Percentiles rank a stretch among this genome's conserved stretches.
Evolutionary conservation across 2,888 invertebrate genomes (phyloP).

Genomic region (Catocala sponsa): DNA sequence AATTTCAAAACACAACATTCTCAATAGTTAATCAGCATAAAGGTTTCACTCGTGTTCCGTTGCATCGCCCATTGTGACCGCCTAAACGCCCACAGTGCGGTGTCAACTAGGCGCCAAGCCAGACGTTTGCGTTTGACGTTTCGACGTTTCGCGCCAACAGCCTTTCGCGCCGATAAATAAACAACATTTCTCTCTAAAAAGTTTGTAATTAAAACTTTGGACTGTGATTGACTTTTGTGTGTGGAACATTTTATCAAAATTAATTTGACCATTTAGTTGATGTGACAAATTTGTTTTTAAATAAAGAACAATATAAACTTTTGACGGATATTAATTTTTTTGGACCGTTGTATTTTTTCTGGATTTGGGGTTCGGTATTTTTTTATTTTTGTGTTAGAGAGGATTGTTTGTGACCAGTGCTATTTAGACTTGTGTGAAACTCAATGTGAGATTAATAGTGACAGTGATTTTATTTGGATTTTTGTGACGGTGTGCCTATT

Average conservation of each 20-base stretch:
- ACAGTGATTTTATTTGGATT: constrained; percentile 16
- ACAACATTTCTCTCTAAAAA: constrained; percentile 23
- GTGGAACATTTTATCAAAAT: background rate
- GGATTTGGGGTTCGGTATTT: background rate
- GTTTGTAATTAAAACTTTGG: constrained; percentile 19
- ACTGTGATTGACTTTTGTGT: constrained; percentile 13
- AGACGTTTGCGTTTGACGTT: constrained; percentile 59
- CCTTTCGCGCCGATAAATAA: constrained; percentile 43
- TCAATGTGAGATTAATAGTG: background rate
- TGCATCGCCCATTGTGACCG: constrained; percentile 44
- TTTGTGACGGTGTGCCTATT: constrained; percentile 1
- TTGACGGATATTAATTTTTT: constrained; percentile 4
- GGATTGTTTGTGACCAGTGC: constrained; percentile 13
- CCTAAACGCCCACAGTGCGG: constrained; percentile 55
- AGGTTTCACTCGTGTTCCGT: constrained; percentile 18
- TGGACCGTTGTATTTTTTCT: background rate
- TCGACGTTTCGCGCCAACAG: constrained; percentile 52
- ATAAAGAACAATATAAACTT: constrained; percentile 4
- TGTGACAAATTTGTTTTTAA: background rate
- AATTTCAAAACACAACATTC: constrained; percentile 12
- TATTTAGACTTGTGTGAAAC: constrained; percentile 7
- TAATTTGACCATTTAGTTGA: background rate
- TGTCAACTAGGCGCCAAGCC: constrained; percentile 57
- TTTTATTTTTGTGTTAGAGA: background rate
- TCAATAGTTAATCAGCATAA: constrained; percentile 15